Evolutionary conservation across 2,888 invertebrate genomes (phyloP).

Genomic region (Dilophus febrilis): DNA sequence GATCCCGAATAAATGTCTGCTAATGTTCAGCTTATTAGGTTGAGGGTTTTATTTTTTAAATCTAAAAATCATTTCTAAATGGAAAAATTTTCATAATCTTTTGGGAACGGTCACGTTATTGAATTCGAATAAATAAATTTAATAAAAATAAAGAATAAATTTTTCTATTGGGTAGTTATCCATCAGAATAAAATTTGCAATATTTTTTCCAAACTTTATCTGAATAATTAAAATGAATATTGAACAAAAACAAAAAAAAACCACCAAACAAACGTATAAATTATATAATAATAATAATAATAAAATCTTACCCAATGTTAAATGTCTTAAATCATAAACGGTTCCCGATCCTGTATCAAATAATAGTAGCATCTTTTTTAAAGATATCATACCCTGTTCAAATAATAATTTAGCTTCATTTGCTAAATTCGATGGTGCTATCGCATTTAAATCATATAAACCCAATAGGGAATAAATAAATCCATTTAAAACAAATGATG

Average conservation of each 20-base stretch:
- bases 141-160: no score
- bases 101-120: no score
- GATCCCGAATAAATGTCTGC: no score
- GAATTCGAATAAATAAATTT: no score
- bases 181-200: neutral
- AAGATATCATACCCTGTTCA: constrained; percentile 68
- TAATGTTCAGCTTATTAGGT: no score
- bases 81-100: no score
- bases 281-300: neutral
- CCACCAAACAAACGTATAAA: neutral
- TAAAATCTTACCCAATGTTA: constrained; percentile 46
- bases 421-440: constrained; percentile 51
- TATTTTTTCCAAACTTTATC: neutral
- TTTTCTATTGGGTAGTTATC: no score
- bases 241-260: neutral
- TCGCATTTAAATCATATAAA: constrained; percentile 80
- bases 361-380: constrained; percentile 72
- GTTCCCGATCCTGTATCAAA: constrained; percentile 94
- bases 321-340: constrained; percentile 88
- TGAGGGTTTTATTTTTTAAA: no score
- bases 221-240: neutral
- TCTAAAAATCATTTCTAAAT: no score
- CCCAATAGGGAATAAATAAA: constrained; percentile 95
- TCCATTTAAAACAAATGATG: constrained; percentile 92
- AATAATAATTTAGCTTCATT: constrained; percentile 60